Percentiles rank a stretch among this genome's conserved stretches.
phyloP scores from a whole-genome alignment of 2,113 vertebrate genomes.

The Emberiza fucata region DNA sequence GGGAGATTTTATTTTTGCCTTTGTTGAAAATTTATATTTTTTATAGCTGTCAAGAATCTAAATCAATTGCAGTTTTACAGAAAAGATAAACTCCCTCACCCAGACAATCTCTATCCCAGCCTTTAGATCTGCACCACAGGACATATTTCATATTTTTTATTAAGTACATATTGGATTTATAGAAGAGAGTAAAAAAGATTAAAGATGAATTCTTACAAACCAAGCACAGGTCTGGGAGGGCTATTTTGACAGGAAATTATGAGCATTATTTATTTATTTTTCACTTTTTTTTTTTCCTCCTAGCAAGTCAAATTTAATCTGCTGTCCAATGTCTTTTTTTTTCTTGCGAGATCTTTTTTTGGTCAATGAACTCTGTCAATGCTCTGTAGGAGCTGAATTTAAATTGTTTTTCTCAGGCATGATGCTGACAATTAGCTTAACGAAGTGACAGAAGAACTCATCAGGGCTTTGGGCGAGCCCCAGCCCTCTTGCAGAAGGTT shows the following conservation, averaged over 20 bases:
- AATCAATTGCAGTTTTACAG: slow-evolving; percentile 60
- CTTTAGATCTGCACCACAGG: slow-evolving; percentile 63
- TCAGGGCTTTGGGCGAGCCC: background rate
- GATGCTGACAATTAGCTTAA: slow-evolving; percentile 39
- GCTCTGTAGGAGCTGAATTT: background rate
- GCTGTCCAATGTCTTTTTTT: background rate
- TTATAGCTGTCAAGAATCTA: slow-evolving; percentile 63
- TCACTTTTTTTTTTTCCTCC: background rate
- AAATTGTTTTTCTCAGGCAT: slow-evolving; percentile 17
- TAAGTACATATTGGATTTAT: slow-evolving; percentile 68
- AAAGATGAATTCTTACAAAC: slow-evolving; percentile 59
- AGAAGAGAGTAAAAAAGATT: slow-evolving; percentile 57
- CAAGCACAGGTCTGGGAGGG: slow-evolving; percentile 46
- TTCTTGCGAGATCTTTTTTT: background rate
- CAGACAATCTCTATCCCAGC: slow-evolving; percentile 59
- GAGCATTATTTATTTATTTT: slow-evolving; percentile 21
- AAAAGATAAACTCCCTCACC: slow-evolving; percentile 59
- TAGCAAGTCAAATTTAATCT: slow-evolving; percentile 7
- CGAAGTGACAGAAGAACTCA: slow-evolving; percentile 27
- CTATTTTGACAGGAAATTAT: slow-evolving; percentile 66
- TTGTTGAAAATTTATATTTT: slow-evolving; percentile 51
- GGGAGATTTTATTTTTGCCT: slow-evolving; percentile 47
- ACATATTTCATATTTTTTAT: slow-evolving; percentile 70
- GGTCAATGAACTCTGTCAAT: slow-evolving; percentile 10
- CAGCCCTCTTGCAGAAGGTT: slow-evolving; percentile 33